Percentiles rank a stretch among this genome's conserved stretches.
phyloP scores from a whole-genome alignment of 2,113 vertebrate genomes.

The Machaerirhynchus nigripectus region DNA sequence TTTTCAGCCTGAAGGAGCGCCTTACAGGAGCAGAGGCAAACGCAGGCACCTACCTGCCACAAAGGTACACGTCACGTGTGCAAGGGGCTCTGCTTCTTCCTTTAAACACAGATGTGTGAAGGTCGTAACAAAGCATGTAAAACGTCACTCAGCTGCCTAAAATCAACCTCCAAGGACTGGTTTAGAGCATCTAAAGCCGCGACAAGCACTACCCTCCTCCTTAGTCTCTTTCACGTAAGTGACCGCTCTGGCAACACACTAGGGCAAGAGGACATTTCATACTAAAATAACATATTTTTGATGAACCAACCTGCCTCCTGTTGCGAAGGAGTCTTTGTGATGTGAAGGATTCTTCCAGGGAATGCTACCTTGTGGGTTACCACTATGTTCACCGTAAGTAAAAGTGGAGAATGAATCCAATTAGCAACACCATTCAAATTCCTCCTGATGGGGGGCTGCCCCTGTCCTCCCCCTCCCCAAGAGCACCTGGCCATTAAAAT shows the following conservation, averaged over 20 bases:
- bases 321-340: background rate
- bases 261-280: background rate
- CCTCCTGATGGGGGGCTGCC: background rate
- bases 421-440: background rate
- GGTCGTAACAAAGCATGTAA: accelerated
- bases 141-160: background rate
- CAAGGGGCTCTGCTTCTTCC: no score
- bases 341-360: background rate
- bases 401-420: accelerated
- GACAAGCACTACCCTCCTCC: background rate
- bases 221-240: accelerated
- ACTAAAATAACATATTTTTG: accelerated
- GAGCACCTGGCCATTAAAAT: background rate
- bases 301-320: background rate
- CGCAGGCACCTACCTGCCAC: accelerated
- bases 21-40: accelerated
- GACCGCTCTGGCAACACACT: accelerated
- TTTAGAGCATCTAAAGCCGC: background rate
- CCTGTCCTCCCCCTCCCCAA: no score
- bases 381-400: background rate
- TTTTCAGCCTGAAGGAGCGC: accelerated
- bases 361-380: background rate
- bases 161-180: background rate
- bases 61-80: accelerated
- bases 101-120: accelerated